These are phyloP conservation scores for Chrysolina haemoptera DNA, from an alignment of 2,888 invertebrate genomes.

Conservation along the genomic window DNA sequence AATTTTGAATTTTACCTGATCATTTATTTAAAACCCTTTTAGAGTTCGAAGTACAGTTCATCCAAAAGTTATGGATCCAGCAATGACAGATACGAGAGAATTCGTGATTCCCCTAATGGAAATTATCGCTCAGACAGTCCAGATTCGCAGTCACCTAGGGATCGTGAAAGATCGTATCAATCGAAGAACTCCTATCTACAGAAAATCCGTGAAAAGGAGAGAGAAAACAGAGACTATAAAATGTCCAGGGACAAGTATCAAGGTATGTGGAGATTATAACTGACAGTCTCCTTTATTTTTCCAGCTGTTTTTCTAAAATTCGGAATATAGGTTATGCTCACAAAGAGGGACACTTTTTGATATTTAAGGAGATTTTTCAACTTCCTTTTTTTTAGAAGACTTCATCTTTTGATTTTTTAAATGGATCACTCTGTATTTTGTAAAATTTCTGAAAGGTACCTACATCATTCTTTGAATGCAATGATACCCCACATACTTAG, in stretches of 20 bases:
- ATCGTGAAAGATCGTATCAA: conserved; percentile 75
- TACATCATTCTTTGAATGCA: too few relatives aligned
- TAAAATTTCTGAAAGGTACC: too few relatives aligned
- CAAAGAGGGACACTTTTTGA: too few relatives aligned
- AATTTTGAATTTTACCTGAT: too few relatives aligned
- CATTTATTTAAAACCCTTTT: conserved; percentile 26
- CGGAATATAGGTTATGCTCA: too few relatives aligned
- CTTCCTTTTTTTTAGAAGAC: too few relatives aligned
- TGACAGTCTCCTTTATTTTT: too few relatives aligned
- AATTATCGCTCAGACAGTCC: conserved; percentile 81
- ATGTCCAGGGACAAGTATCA: conserved; percentile 91
- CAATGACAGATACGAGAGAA: conserved; percentile 75
- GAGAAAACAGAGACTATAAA: conserved; percentile 91
- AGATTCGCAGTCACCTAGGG: conserved; percentile 82
- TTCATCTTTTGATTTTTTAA: too few relatives aligned
- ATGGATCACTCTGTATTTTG: too few relatives aligned
- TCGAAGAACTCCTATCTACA: conserved; percentile 79
- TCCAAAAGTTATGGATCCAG: conserved; percentile 75
- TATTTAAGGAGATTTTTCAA: too few relatives aligned
- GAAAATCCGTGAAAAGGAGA: conserved; percentile 85
- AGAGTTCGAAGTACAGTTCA: conserved; percentile 87
- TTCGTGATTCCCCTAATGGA: conserved; percentile 78
- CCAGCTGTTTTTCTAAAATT: too few relatives aligned
- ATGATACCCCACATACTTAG: too few relatives aligned
- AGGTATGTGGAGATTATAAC: conserved; percentile 71